A percentile compares a stretch with the other conserved stretches of the same genome.
phyloP scores from a whole-genome alignment of 2,797 vertebrate genomes.

The Scolopax bukidnonensis region DNA sequence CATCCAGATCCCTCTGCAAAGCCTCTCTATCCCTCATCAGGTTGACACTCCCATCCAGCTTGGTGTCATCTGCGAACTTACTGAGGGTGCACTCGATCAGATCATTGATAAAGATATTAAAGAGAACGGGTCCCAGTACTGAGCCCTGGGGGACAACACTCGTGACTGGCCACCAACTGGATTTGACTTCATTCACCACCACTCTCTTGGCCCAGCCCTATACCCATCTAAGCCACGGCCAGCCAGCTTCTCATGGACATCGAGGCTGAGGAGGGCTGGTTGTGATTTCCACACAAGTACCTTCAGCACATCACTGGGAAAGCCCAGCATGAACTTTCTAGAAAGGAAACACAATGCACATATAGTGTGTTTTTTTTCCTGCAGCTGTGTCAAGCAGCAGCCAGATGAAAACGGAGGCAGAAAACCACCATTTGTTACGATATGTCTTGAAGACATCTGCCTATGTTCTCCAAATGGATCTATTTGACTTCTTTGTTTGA shows the following conservation, averaged over 20 bases:
- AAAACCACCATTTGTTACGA: neutral
- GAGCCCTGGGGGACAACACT: no score
- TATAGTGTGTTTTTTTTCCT: neutral
- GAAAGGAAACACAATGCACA: neutral
- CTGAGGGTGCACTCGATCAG: no score
- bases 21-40: no score
- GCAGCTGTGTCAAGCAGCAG: neutral
- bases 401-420: neutral
- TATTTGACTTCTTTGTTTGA: neutral
- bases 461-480: neutral
- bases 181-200: no score
- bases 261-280: neutral
- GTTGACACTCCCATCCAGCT: no score
- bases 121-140: no score
- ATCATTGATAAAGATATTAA: no score
- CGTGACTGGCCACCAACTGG: no score
- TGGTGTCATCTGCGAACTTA: no score
- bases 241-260: neutral
- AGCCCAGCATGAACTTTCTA: neutral
- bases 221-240: no score
- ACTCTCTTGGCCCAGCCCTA: no score
- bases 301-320: neutral
- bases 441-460: accelerated
- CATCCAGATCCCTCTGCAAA: no score
- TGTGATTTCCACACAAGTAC: accelerated